These are phyloP conservation scores for Rhinichthys klamathensis DNA, from an alignment of 2,113 vertebrate species.

Conservation along the genomic window DNA sequence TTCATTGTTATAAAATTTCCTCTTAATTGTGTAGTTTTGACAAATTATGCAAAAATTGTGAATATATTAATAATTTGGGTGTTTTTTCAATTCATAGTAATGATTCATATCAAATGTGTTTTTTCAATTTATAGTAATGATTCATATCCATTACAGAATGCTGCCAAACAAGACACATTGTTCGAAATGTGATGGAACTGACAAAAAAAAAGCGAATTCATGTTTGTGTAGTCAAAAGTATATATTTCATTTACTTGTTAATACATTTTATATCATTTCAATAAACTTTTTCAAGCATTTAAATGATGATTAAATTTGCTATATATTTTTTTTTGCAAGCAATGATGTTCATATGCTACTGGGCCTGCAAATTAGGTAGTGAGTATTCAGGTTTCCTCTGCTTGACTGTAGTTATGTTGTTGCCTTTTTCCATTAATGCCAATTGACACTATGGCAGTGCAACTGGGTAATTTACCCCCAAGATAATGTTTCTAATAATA, in stretches of 20 bases:
- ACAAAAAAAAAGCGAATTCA: not conserved
- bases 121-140: not conserved
- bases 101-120: too few species aligned
- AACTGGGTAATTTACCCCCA: constrained; percentile 62
- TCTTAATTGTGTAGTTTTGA: not conserved
- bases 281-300: not conserved
- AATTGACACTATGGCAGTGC: constrained; percentile 59
- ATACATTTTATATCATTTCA: not conserved
- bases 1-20: too few species aligned
- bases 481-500: constrained; percentile 69
- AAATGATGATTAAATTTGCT: not conserved
- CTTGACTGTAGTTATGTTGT: constrained; percentile 37
- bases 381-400: not conserved
- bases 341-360: not conserved
- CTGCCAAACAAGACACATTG: not conserved
- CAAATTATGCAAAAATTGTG: not conserved
- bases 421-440: constrained; percentile 48
- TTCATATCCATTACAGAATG: not conserved
- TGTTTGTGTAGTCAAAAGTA: not conserved
- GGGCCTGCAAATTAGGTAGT: not conserved
- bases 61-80: not conserved
- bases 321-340: not conserved
- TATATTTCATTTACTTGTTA: not conserved
- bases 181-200: not conserved
- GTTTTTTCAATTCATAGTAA: too few species aligned